Evolutionary conservation across 2,888 invertebrate genomes (phyloP).

Genomic region (Philonicus albiceps): DNA sequence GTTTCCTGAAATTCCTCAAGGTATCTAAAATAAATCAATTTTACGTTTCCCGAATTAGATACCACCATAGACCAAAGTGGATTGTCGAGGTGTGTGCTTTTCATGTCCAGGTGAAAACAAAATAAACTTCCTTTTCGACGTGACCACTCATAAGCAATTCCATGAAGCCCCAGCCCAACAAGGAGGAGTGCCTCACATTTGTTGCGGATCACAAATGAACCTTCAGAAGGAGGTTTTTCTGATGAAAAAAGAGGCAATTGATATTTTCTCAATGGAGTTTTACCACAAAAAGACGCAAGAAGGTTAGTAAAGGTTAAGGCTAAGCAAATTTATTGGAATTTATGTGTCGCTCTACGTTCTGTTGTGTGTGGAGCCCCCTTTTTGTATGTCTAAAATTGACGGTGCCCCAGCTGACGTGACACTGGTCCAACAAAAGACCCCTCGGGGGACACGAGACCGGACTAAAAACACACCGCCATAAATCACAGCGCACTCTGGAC

Average conservation of each 20-base stretch:
- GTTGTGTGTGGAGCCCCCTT: background rate
- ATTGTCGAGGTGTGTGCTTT: background rate
- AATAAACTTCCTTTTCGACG: background rate
- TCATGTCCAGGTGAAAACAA: background rate
- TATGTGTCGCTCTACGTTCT: background rate
- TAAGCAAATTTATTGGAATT: background rate
- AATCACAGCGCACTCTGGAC: background rate
- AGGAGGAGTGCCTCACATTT: background rate
- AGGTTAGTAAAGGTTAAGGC: background rate
- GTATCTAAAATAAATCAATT: background rate
- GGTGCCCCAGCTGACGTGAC: background rate
- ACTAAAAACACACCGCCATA: background rate
- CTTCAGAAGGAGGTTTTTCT: background rate
- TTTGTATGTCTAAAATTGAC: background rate
- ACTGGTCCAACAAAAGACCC: slow-evolving; percentile 3
- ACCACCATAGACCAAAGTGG: background rate
- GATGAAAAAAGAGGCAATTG: background rate
- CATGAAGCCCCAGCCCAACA: background rate
- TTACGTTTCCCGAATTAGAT: background rate
- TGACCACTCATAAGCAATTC: background rate
- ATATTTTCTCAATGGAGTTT: background rate
- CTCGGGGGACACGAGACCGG: background rate
- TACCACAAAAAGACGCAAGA: background rate
- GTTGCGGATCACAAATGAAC: background rate
- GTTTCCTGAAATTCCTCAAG: background rate